A percentile compares a stretch with the other conserved stretches of the same genome.
Evolutionary conservation across 2,888 invertebrate species (phyloP).

Genomic region (Hemaris fuciformis): DNA sequence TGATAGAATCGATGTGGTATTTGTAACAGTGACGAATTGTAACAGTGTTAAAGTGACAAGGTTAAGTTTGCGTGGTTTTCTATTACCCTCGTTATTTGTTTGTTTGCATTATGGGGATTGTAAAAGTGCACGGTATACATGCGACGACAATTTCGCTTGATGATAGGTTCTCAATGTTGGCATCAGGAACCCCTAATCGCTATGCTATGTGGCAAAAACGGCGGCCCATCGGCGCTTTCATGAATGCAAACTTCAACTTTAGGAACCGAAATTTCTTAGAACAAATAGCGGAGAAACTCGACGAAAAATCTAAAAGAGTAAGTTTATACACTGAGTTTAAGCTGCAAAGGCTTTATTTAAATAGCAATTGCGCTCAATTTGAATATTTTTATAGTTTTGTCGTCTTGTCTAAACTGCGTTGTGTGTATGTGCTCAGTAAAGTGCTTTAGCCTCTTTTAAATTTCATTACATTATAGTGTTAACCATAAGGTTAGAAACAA

Average conservation of each 20-base stretch:
- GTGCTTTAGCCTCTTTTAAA: too few species aligned
- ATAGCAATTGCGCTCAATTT: too few species aligned
- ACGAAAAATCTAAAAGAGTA: conserved; percentile 54
- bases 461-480: too few species aligned
- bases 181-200: conserved; percentile 31
- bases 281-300: conserved; percentile 54
- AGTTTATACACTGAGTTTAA: too few species aligned
- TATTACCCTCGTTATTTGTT: background rate
- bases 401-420: too few species aligned
- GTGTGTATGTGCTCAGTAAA: too few species aligned
- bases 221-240: conserved; percentile 31
- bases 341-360: too few species aligned
- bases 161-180: conserved; percentile 59
- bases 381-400: too few species aligned
- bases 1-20: background rate
- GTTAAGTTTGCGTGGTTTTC: conserved; percentile 8
- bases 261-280: conserved; percentile 45
- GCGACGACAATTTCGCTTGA: conserved; percentile 66
- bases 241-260: conserved; percentile 33
- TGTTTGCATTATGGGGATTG: conserved; percentile 52
- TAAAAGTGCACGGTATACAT: conserved; percentile 67
- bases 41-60: conserved; percentile 1
- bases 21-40: background rate
- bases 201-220: conserved; percentile 27
- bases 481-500: too few species aligned